These are phyloP conservation scores for Alviniconcha strummeri DNA, from an alignment of 2,888 invertebrate genomes.

Conservation along the genomic window DNA sequence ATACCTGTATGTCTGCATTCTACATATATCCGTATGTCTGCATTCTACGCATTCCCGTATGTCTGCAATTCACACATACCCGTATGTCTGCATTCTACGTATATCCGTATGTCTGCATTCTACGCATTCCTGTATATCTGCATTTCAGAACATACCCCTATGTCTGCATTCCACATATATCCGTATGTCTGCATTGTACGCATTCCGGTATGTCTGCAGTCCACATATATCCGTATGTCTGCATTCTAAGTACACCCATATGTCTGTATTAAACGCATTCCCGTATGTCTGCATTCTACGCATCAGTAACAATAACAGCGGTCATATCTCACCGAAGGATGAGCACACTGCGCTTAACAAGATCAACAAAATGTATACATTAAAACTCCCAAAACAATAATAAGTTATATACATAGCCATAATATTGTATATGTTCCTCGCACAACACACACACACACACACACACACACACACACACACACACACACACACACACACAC, in stretches of 20 bases:
- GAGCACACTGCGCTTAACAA: background rate
- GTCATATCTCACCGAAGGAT: background rate
- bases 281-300: background rate
- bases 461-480: background rate
- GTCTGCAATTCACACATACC: background rate
- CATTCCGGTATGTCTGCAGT: background rate
- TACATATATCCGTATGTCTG: too few relatives aligned
- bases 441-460: background rate
- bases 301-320: background rate
- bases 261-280: background rate
- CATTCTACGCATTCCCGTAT: too few relatives aligned
- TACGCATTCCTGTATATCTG: background rate
- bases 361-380: background rate
- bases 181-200: background rate
- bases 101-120: background rate
- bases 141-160: too few relatives aligned
- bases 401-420: too few relatives aligned
- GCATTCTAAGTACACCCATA: background rate
- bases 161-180: too few relatives aligned
- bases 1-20: too few relatives aligned
- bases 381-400: too few relatives aligned
- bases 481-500: background rate
- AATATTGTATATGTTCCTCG: background rate
- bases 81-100: background rate
- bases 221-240: background rate